Evolutionary conservation across 2,888 invertebrate genomes (phyloP), one percentile per base, ranked within the genome.

Genomic region (Protodeltote pygarga): DNA sequence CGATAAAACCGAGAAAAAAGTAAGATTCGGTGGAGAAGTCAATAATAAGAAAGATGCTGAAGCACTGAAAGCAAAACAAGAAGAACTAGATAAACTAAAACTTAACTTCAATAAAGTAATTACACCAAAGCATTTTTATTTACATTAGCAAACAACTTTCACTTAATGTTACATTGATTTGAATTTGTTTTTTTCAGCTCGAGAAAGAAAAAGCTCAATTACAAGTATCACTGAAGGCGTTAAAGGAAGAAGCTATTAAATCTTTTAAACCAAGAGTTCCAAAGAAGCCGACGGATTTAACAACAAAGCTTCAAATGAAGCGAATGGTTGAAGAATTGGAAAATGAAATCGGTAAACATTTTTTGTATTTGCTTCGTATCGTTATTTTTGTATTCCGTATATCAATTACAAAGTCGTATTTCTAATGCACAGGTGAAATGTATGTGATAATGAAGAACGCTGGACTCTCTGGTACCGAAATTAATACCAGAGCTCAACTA

Each of bases 281-380:
- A 2, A 96, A 96, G 75, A 95, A 95, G 72, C 93, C 95, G 5
- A 95, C 95, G 4, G 96, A 96, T 72, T 85, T 94, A 35, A 95
- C 95, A 16, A 94, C 95, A 1, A 95, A 95, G 84, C 77, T 95
- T 32, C 95, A 95, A 82, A 86, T 97, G 71, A 96, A 95, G 68
- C 96, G 94, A 72, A 96, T 97, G 95, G 95, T 98, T 1, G 95
- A 96, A 47, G 97, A 98, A 60, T 90, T 98, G 65, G 98, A 98
- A 85, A 96, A 94, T 75, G 98, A 98, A 93, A 95, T 97, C 61
- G 95, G 95, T 94, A 85, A 79, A 47, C 0, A n/a, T 21, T 21
- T 11, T 17, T 27, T 17, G 11, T 15, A 17, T 5, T 8, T 10
- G 2, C 6, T 1, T 16, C 3, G 5, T 24, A 1, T 28, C 2